Percentiles rank a stretch among this genome's conserved stretches.
phyloP scores from a whole-genome alignment of 2,113 vertebrate species.

The Hyperopisus bebe region DNA sequence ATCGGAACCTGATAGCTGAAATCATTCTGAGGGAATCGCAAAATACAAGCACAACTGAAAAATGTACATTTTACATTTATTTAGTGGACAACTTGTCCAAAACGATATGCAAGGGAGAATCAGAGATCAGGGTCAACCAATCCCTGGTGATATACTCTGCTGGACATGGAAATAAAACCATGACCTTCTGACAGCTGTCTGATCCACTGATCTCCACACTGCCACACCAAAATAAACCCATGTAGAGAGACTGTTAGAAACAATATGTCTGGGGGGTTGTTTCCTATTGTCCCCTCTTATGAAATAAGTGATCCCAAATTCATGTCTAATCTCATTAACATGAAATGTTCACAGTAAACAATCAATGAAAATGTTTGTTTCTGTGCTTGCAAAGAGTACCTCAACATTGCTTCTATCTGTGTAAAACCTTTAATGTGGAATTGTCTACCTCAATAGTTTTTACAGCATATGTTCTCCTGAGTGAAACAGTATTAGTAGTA shows the following conservation, averaged over 20 bases:
- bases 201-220: background rate
- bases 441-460: background rate
- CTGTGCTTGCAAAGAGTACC: background rate
- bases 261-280: constrained; percentile 7
- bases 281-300: background rate
- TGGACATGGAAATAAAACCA: background rate
- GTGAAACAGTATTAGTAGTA: background rate
- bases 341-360: background rate
- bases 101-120: background rate
- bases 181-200: background rate
- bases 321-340: background rate
- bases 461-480: background rate
- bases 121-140: background rate
- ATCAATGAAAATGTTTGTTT: background rate
- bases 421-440: background rate
- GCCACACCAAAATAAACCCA: background rate
- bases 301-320: background rate
- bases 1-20: background rate
- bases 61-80: background rate
- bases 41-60: background rate
- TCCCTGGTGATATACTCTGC: background rate
- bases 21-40: background rate
- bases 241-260: constrained; percentile 8
- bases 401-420: background rate
- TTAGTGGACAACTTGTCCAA: background rate